Evolutionary conservation across 2,797 vertebrate species (phyloP).

Genomic region (Rhabdophis nuchalis): DNA sequence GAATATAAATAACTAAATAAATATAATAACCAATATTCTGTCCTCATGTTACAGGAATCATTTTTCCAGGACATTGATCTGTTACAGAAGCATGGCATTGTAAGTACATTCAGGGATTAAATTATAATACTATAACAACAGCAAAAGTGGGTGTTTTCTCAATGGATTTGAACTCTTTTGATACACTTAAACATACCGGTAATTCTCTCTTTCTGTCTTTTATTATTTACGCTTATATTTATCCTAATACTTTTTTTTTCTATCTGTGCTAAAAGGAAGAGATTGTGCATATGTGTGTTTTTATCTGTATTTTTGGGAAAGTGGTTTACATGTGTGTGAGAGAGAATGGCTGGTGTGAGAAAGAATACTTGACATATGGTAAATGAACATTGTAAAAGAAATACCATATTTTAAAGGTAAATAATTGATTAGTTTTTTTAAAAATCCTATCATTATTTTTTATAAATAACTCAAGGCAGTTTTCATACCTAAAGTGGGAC

Average conservation of each 20-base stretch:
- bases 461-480: neutral
- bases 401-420: neutral
- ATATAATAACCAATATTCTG: slow-evolving; percentile 29
- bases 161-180: neutral
- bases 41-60: slow-evolving; percentile 76
- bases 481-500: neutral
- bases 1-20: neutral
- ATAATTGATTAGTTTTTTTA: neutral
- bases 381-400: neutral
- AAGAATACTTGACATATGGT: neutral
- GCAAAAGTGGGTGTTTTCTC: neutral
- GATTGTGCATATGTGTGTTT: neutral
- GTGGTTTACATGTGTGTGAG: neutral
- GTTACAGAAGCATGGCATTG: slow-evolving; percentile 95
- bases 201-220: neutral
- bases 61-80: slow-evolving; percentile 98
- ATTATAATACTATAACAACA: neutral
- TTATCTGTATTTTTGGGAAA: neutral
- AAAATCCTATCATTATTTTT: neutral
- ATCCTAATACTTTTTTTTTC: neutral
- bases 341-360: neutral
- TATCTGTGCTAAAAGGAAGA: neutral
- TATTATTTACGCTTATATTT: neutral
- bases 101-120: slow-evolving; percentile 74
- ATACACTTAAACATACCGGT: neutral